Base-by-base conservation (phyloP, 2,797 vertebrate species). In the Sebastes oblongus region DNA sequence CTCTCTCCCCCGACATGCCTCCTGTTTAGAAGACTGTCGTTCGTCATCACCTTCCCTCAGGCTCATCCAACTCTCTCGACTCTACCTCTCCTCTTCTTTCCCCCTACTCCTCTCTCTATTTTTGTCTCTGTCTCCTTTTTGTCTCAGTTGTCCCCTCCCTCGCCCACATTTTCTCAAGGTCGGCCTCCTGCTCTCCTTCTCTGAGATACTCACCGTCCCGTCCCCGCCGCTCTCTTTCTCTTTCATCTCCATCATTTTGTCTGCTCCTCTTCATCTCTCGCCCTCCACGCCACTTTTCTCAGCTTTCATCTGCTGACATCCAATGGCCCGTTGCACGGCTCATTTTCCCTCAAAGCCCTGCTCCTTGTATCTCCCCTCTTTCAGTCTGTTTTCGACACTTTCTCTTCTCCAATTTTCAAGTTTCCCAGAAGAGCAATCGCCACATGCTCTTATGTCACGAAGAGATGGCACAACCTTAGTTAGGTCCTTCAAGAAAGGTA, bases 221-320 rank as follows among this genome's bases (percentile, higher is more conserved):
- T n/a, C n/a, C 32, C 34, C 1, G 16, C 42, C 24, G 2, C 68
- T 59, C 76, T 20, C 54, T 18, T 30, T 29, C 73, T 67, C 85
- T 89, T 89, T 86, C 77, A 86, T 84, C 84, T 83, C 71, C 77
- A 71, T 84, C 75, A 75, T 82, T 89, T 72, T 25, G 55, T 39
- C 36, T n/a, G 76, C 64, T 67, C 71, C 56, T 81, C 90, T 73
- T 88, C 82, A 82, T 89, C 90, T 61, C 64, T 22, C 32, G 6
- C 66, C 11, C 78, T 86, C 81, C 61, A 75, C 4, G 6, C 54
- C 74, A 77, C 70, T 87, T 85, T 72, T 7, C 69, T 20, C 59
- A 0, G 54, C 91, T 91, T 92, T 92, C 77, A 90, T 91, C 85
- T 84, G 68, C 82, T 66, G 73, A 42, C 76, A 82, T 75, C 70